Conservation (phyloP, 1,140 invertebrate genomes). For the Maconellicoccus hirsutus region DNA sequence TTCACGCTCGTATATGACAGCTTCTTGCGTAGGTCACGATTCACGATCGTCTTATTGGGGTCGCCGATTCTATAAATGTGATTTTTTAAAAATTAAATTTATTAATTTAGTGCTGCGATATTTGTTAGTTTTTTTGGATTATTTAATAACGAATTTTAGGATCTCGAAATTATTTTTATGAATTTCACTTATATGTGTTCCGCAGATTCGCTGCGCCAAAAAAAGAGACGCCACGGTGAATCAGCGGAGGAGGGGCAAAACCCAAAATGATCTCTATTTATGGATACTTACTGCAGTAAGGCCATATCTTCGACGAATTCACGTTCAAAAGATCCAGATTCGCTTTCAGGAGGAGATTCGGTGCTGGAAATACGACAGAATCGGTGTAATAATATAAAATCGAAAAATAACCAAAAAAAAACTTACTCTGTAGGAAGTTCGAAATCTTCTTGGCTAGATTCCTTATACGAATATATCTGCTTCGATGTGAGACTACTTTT, state of each 20-base stretch:
- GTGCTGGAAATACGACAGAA: not conserved
- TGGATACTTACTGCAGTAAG: not conserved
- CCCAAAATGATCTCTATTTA: not conserved
- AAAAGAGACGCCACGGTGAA: not conserved
- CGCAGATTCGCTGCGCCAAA: no score
- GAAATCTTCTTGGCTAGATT: not conserved
- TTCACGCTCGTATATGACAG: not conserved
- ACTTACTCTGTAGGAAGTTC: not conserved
- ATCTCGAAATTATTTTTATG: no score
- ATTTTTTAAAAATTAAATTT: slow-evolving; percentile 16
- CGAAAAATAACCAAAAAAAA: not conserved
- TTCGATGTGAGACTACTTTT: not conserved
- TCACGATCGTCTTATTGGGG: slow-evolving; percentile 31
- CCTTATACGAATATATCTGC: not conserved
- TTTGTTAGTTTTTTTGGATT: no score
- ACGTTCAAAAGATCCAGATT: slow-evolving; percentile 7
- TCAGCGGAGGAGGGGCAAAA: no score
- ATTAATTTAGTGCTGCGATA: no score
- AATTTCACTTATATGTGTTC: no score
- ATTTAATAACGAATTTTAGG: no score
- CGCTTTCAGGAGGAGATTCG: not conserved
- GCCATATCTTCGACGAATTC: not conserved
- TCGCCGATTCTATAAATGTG: slow-evolving; percentile 37
- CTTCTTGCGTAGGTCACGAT: not conserved
- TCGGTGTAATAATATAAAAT: no score